Base-by-base conservation (phyloP, 1,140 invertebrate species). In the Mizuhopecten yessoensis region DNA sequence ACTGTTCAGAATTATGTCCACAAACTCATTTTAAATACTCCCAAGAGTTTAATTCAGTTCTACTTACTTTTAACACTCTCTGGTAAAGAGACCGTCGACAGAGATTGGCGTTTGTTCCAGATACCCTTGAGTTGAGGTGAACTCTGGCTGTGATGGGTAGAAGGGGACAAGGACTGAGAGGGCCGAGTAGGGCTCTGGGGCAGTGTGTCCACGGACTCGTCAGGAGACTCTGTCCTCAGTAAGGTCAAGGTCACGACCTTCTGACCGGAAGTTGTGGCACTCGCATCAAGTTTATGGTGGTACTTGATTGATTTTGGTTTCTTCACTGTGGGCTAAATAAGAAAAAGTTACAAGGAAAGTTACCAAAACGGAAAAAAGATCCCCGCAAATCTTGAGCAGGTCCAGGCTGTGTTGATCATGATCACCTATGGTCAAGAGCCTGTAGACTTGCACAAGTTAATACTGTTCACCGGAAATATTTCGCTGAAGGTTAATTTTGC, bases 231-330 rank as follows among this genome's bases (percentile, higher is more conserved):
- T 7, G 45, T 75, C 57, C 91, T 90, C 2, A 92, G 93, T 39
- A 94, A 93, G 34, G 94, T 95, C 90, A 96, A 91, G 75, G 93
- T 94, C 42, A 96, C 92, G 10, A 94, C 90, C 75, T 95, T 94
- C 88, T 96, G 94, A 75, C 87, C 90, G 17, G 94, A 94, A 34
- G 90, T 93, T 7, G 94, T 87, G 20, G 87, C 92, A 33, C 42
- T 89, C 0, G 90, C 34, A 29, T 94, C 94, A 75, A 96, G 89
- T 15, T 94, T 87, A 89, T 96, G 95, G 9, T 92, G 90, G 87
- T 95, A 95, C 86, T 93, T 92, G 0, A 93, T 94, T 17, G 90
- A 91, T 90, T 93, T 94, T 0, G 95, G 95, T 86, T 94, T 95
- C 49, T 93, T 94, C 3, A 96, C 95, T 49, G 91, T 91, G 17